Evolutionary conservation across 35 echinoderm and acorn worm species (phyloP).

Genomic region (Lytechinus pictus): DNA sequence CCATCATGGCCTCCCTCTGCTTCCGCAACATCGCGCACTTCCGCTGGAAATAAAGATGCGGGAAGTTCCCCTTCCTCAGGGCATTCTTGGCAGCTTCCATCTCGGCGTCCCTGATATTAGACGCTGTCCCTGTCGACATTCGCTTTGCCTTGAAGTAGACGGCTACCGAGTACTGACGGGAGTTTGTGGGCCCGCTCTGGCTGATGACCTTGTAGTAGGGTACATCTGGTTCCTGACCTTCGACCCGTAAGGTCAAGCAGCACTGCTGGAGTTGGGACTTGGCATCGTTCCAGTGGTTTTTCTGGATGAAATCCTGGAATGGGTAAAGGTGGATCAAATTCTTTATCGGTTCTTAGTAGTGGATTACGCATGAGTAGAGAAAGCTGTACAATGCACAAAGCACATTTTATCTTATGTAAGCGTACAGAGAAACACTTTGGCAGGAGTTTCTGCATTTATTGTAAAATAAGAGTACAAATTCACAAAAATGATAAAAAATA

Average conservation of each 20-base stretch:
- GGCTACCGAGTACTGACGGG: conserved; percentile 80
- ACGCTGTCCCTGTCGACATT: conserved; percentile 73
- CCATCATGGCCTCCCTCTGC: conserved; percentile 13
- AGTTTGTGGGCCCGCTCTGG: conserved; percentile 83
- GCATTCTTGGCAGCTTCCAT: conserved; percentile 95
- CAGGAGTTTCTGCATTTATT: too few species aligned
- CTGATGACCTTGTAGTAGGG: conserved; percentile 88
- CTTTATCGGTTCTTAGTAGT: too few species aligned
- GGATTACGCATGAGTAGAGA: background rate
- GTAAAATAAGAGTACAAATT: background rate
- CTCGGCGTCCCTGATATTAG: conserved; percentile 82
- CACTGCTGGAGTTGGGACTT: conserved; percentile 96
- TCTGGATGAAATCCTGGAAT: conserved; percentile 78
- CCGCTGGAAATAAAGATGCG: conserved; percentile 11
- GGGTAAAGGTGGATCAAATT: background rate
- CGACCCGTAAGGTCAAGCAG: conserved; percentile 76
- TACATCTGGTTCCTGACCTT: conserved; percentile 79
- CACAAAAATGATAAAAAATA: background rate
- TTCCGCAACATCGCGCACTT: background rate
- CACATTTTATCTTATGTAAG: background rate
- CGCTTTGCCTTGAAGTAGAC: conserved; percentile 87
- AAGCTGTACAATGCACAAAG: background rate
- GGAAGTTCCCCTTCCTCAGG: conserved; percentile 69
- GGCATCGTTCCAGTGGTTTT: conserved; percentile 96
- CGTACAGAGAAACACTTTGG: too few species aligned